Evolutionary conservation across 1,140 invertebrate species (phyloP).

Genomic region (Drosophila baimaii): DNA sequence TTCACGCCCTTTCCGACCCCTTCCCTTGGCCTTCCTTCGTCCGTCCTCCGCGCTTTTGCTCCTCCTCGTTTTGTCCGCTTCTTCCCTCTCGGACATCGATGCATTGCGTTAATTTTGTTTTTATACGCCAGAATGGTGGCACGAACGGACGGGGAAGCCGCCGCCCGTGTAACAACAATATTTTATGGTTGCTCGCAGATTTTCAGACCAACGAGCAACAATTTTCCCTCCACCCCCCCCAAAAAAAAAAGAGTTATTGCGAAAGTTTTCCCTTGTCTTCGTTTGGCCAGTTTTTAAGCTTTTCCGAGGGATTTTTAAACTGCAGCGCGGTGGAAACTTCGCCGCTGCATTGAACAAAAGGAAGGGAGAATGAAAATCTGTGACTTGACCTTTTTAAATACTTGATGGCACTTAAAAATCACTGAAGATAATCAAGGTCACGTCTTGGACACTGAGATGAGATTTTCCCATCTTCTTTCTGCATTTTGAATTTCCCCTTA

Average conservation of each 20-base stretch:
- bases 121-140: slow-evolving; percentile 29
- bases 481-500: slow-evolving; percentile 31
- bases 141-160: neutral
- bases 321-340: slow-evolving; percentile 27
- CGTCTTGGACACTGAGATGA: slow-evolving; percentile 18
- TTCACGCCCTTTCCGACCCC: slow-evolving; percentile 47
- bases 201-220: slow-evolving; percentile 52
- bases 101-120: slow-evolving; percentile 70
- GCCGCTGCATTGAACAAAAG: neutral
- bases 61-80: neutral
- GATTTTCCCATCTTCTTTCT: slow-evolving; percentile 1
- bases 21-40: neutral
- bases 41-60: neutral
- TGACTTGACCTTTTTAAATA: slow-evolving; percentile 51
- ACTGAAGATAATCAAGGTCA: slow-evolving; percentile 39
- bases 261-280: slow-evolving; percentile 51
- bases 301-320: slow-evolving; percentile 34
- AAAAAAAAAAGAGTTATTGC: slow-evolving; percentile 57
- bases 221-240: slow-evolving; percentile 23
- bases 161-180: slow-evolving; percentile 42
- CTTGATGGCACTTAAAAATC: slow-evolving; percentile 45
- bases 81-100: slow-evolving; percentile 50
- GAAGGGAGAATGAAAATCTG: slow-evolving; percentile 9
- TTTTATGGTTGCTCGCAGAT: slow-evolving; percentile 64
- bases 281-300: slow-evolving; percentile 28